Conservation (phyloP, 2,797 vertebrate species). For the Eulemur coronatus region DNA sequence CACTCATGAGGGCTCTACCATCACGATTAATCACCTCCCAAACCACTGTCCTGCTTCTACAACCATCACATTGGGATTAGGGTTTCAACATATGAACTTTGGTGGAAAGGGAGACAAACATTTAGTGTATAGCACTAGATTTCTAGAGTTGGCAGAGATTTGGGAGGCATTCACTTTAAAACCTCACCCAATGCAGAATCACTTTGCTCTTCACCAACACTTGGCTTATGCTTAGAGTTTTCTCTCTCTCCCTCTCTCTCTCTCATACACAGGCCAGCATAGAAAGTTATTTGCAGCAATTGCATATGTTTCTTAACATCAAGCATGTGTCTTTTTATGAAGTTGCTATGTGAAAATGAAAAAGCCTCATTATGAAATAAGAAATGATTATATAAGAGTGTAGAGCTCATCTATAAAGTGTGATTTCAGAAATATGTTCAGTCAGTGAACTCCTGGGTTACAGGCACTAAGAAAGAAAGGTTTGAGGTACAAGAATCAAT, state of each 20-base stretch:
- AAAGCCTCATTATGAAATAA: slow-evolving; percentile 26
- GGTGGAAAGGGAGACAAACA: background rate
- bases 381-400: background rate
- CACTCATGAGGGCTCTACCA: background rate
- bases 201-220: background rate
- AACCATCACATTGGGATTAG: background rate
- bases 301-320: slow-evolving; percentile 6
- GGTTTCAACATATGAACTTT: background rate
- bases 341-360: background rate
- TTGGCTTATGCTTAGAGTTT: background rate
- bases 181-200: background rate
- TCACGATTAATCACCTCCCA: background rate
- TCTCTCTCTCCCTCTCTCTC: background rate
- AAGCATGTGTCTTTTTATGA: background rate
- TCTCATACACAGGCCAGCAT: background rate
- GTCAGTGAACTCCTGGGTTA: background rate
- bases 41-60: background rate
- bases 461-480: background rate
- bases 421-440: background rate
- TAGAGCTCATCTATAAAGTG: background rate
- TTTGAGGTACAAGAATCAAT: background rate
- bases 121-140: background rate
- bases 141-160: background rate
- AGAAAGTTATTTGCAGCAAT: slow-evolving; percentile 1
- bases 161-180: background rate